Evolutionary conservation across 92 coral and sea anemone species (phyloP), one percentile per base, ranked within the genome.

Genomic region (Actinernus sp.): DNA sequence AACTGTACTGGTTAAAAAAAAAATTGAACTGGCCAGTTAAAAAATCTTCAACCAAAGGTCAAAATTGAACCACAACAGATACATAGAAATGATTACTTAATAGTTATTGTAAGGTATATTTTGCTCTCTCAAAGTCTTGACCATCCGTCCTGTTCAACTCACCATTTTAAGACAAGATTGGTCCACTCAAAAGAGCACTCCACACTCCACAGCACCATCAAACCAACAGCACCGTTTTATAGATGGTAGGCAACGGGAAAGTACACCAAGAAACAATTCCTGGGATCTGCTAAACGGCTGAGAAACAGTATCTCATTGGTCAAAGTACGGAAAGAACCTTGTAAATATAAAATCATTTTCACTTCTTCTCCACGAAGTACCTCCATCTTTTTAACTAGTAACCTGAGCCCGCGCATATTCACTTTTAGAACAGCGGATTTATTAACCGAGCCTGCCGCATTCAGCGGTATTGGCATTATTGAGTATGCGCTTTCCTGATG

Each of bases 121-220:
- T n/a, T n/a, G n/a, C n/a, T n/a, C n/a, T n/a, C n/a, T n/a, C 7
- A 10, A 21, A 38, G 31, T 33, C 48, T 2, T 31, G 31, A 30
- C 22, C 16, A 19, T 26, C 3, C 4, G 27, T 52, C 16, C 39
- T 7, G 6, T 12, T 13, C 1, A 14, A 0, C 61, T 69, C 74
- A 88, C 97, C 97, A 92, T 67, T 92, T 92, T 12, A 92, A 64
- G 28, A 88, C 57, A 48, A 92, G 88, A 46, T 92, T 92, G 11
- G 71, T 33, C 97, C 97, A 92, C 25, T 92, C 97, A 3, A 92
- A 79, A 21, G 70, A 38, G 30, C 84, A 69, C n/a, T n/a, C n/a
- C 29, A 88, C 91, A 3, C 83, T 73, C 92, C 93, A 79, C 36
- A 92, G 62, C 2, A 92, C 84, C 67, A 63, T 55, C 16, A 85